Percentiles rank a stretch among this genome's conserved stretches.
Conservation (phyloP, 2,113 vertebrate species). For the Psophia crepitans region DNA sequence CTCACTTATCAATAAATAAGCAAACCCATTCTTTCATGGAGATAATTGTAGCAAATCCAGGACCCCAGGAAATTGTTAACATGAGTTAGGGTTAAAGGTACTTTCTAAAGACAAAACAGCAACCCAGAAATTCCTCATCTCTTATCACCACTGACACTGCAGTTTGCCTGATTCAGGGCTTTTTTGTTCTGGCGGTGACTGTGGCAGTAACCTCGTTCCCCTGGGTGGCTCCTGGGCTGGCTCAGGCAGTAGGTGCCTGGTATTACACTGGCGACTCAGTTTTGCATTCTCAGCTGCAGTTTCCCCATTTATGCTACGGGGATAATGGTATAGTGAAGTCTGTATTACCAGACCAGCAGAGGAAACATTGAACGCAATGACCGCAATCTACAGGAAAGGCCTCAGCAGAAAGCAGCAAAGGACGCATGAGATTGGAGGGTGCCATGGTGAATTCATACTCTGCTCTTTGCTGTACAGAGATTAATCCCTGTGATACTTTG, state of each 20-base stretch:
- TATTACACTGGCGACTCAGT: not conserved
- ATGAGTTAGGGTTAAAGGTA: not conserved
- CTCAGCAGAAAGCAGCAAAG: not conserved
- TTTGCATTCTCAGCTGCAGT: not conserved
- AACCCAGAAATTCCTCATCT: not conserved
- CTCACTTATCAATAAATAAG: not conserved
- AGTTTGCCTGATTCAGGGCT: not conserved
- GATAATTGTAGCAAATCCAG: not conserved
- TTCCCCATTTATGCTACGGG: not conserved
- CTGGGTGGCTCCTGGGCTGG: not conserved
- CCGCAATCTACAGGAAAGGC: not conserved
- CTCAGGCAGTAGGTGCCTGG: not conserved
- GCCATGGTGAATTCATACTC: not conserved
- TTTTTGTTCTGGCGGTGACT: not conserved
- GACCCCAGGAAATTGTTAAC: not conserved
- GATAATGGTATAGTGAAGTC: not conserved
- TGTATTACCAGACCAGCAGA: not conserved
- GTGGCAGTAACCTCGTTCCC: not conserved
- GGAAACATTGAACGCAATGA: not conserved
- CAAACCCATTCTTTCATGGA: not conserved
- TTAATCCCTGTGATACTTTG: not conserved
- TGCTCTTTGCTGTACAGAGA: not conserved
- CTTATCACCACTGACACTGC: not conserved
- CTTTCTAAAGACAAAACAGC: not conserved
- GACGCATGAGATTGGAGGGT: rapidly evolving